Evolutionary conservation across 2,888 invertebrate genomes (phyloP).

Genomic region (Leucania comma): DNA sequence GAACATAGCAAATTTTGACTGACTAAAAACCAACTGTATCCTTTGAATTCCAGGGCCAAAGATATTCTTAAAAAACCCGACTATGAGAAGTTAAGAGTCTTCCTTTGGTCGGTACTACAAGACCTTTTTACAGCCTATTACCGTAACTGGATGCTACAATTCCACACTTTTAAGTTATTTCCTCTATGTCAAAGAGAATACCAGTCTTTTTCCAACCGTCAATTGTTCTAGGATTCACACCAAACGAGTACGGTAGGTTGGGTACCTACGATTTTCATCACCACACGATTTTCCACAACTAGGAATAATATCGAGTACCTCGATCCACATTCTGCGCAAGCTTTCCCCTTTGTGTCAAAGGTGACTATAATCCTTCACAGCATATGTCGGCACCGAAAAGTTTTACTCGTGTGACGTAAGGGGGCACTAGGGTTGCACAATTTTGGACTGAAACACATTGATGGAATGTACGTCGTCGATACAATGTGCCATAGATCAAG

Average conservation of each 20-base stretch:
- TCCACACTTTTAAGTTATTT: background rate
- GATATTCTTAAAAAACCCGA: background rate
- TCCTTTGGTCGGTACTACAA: background rate
- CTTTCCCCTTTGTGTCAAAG: conserved; percentile 23
- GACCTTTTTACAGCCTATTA: background rate
- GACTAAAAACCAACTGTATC: too few species aligned
- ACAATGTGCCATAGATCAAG: background rate
- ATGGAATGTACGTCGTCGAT: background rate
- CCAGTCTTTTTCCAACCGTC: background rate
- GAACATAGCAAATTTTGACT: too few species aligned
- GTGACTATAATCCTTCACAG: conserved; percentile 11
- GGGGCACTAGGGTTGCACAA: background rate
- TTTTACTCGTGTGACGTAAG: background rate
- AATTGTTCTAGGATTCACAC: background rate
- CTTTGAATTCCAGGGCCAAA: too few species aligned
- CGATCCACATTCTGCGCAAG: conserved; percentile 8
- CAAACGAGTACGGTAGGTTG: background rate
- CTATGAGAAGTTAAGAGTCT: background rate
- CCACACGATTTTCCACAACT: background rate
- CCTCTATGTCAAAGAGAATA: conserved; percentile 3
- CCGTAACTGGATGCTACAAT: background rate
- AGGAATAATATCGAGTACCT: background rate
- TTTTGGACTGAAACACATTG: background rate
- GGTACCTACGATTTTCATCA: background rate
- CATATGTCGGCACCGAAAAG: background rate